Percentiles rank a stretch among this genome's conserved stretches.
Evolutionary conservation across 1,140 invertebrate genomes (phyloP).

Genomic region (Cardiocondyla obscurior): DNA sequence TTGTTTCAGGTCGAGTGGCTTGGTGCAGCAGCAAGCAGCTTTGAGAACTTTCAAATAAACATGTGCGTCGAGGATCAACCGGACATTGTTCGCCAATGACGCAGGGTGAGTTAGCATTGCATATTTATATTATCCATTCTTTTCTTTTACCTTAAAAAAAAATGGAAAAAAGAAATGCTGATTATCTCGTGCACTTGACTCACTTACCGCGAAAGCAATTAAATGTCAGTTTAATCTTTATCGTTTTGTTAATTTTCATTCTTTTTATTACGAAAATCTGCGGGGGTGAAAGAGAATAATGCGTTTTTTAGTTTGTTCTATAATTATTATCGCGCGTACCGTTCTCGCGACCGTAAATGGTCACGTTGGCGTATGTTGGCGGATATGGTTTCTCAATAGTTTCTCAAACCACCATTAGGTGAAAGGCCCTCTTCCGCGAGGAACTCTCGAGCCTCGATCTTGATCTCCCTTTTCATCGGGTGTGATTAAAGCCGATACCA

Average conservation of each 20-base stretch:
- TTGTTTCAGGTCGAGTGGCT: conserved; percentile 49
- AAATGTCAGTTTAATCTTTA: no score
- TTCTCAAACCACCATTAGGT: conserved; percentile 39
- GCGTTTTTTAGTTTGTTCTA: no score
- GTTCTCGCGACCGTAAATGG: conserved; percentile 43
- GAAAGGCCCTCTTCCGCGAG: background rate
- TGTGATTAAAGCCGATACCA: background rate
- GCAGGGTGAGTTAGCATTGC: conserved; percentile 52
- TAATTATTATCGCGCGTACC: conserved; percentile 25
- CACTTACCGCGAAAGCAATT: no score
- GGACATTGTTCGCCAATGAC: conserved; percentile 64
- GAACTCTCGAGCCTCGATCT: background rate
- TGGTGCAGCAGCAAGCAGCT: background rate
- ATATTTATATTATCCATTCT: no score
- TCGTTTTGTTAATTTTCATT: no score
- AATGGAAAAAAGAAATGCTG: no score
- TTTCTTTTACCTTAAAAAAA: no score
- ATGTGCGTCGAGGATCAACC: conserved; percentile 55
- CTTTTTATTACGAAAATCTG: no score
- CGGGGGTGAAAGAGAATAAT: no score
- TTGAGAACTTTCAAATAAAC: conserved; percentile 63
- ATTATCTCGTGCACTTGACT: no score
- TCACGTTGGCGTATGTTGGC: background rate
- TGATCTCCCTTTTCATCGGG: conserved; percentile 2
- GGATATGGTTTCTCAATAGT: conserved; percentile 30